A percentile compares a stretch with the other conserved stretches of the same genome.
Conservation (phyloP, 2,797 vertebrate species). For the Microctenopoma lineatum region DNA sequence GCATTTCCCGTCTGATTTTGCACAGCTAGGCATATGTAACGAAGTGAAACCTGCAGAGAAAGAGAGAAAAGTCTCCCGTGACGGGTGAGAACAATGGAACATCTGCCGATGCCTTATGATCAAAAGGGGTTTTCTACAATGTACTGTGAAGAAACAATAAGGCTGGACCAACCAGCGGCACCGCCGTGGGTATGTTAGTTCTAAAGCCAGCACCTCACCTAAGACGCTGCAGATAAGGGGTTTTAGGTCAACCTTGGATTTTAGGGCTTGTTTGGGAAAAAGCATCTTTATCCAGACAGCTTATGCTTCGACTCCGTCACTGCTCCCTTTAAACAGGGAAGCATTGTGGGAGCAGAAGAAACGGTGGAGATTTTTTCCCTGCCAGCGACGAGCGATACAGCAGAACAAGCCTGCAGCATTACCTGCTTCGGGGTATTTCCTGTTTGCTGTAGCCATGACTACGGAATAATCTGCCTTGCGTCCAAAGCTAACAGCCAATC, state of each 20-base stretch:
- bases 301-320: conserved; percentile 50
- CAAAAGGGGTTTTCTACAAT: conserved; percentile 44
- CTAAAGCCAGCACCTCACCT: conserved; percentile 29
- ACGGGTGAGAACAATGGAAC: conserved; percentile 52
- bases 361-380: conserved; percentile 49
- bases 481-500: conserved; percentile 61
- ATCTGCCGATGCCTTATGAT: conserved; percentile 63
- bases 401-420: conserved; percentile 62
- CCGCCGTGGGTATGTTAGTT: conserved; percentile 36
- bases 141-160: neutral
- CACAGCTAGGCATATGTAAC: conserved; percentile 49
- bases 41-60: conserved; percentile 56
- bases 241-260: conserved; percentile 50
- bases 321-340: conserved; percentile 41
- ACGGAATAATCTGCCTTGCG: conserved; percentile 72
- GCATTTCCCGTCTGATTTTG: conserved; percentile 45
- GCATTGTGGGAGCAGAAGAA: conserved; percentile 67
- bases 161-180: conserved; percentile 33
- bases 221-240: conserved; percentile 36
- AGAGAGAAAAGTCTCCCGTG: conserved; percentile 49
- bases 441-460: conserved; percentile 79
- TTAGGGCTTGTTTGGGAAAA: conserved; percentile 64
- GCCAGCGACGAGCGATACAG: conserved; percentile 47
- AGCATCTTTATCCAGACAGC: conserved; percentile 68
- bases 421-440: conserved; percentile 81